Base-by-base conservation (phyloP, 92 coral and sea anemone genomes). In the Epizoanthus stellaris region DNA sequence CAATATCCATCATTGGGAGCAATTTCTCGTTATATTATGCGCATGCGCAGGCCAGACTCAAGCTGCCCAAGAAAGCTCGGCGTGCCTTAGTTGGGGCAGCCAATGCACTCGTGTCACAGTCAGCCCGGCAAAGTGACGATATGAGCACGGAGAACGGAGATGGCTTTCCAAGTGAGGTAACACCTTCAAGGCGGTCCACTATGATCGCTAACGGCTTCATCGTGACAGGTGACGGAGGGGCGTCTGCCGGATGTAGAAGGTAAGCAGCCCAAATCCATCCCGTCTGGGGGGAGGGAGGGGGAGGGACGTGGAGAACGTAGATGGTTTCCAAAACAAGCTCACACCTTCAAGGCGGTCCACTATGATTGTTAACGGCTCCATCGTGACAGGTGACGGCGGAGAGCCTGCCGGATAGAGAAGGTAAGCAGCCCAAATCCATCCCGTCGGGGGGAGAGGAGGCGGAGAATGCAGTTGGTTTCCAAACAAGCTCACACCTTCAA, bases 31-130 rank as follows among this genome's bases (percentile, higher is more conserved):
- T 97, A 20, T 97, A 97, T 87, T 97, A 97, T 80, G 92, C 98
- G 17, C 99, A 97, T 75, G 99, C 99, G 64, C 99, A 97, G 77
- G 99, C 99, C 73, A 92, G 95, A 77, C 88, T 97, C 90, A 97
- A 97, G 81, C 90, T 97, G 25, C 99, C 99, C 2, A 97, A 97
- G 92, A 97, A 97, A 88, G 92, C 92, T 61, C 92, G 91, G 82
- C 87, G 90, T 10, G 89, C 75, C 12, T 82, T 97, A 71, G 85
- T 97, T 34, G 98, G 98, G 12, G 95, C 95, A 8, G 93, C 95
- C 4, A 93, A 97, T 61, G 89, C 89, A 11, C 80, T 97, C 82
- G 80, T 95, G 73, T 14, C 88, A 21, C 95, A 92, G 73, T 90
- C 98, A 5, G 77, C 98, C 30, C 86, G 95, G 63, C 86, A 92